Percentiles rank a stretch among this genome's conserved stretches.
Conservation (phyloP, 2,888 invertebrate genomes). For the Platynereis dumerilii region DNA sequence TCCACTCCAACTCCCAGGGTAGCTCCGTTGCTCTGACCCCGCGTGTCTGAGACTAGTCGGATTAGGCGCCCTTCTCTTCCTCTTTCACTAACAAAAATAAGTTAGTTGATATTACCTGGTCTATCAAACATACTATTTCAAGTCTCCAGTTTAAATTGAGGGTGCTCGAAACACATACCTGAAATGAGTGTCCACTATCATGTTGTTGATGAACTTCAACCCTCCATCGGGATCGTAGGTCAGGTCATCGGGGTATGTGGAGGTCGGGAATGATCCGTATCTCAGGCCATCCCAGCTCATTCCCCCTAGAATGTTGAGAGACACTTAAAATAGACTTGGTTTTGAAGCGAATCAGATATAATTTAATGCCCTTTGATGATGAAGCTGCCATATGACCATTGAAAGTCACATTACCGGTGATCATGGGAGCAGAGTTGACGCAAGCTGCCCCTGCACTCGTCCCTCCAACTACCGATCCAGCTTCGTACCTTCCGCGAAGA, state of each 20-base stretch:
- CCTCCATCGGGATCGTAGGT: conserved; percentile 43
- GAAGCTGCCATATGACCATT: too few species aligned
- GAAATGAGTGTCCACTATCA: conserved; percentile 45
- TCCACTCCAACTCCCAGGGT: conserved; percentile 43
- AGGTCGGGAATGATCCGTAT: conserved; percentile 37
- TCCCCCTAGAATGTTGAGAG: conserved; percentile 27
- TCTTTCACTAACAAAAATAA: conserved; percentile 38
- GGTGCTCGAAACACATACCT: too few species aligned
- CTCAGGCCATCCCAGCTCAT: conserved; percentile 42
- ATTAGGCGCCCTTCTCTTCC: conserved; percentile 48
- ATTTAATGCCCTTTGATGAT: too few species aligned
- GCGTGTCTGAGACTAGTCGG: conserved; percentile 43
- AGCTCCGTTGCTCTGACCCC: conserved; percentile 32
- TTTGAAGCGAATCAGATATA: background rate
- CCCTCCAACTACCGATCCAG: conserved; percentile 44
- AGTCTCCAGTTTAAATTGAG: too few species aligned
- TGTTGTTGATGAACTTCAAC: conserved; percentile 41
- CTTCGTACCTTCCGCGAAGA: conserved; percentile 39
- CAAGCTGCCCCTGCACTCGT: conserved; percentile 42
- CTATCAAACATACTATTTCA: too few species aligned
- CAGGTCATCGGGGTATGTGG: conserved; percentile 33
- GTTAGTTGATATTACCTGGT: too few species aligned
- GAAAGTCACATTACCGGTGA: conserved; percentile 42
- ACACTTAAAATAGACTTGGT: background rate
- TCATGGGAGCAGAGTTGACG: conserved; percentile 36